Conservation (phyloP, 2,888 invertebrate genomes). For the Thera obeliscata region DNA sequence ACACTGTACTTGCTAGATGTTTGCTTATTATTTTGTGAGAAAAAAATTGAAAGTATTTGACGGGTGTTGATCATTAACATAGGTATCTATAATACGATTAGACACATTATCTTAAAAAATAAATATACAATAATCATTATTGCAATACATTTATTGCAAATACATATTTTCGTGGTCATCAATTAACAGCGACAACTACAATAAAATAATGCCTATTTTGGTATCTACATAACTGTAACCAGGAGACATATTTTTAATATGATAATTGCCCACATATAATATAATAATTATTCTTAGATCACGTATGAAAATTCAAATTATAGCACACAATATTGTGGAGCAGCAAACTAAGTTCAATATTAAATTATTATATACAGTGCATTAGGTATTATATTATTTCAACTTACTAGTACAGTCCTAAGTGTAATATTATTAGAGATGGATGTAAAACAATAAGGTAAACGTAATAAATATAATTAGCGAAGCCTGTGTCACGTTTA, state of each 20-base stretch:
- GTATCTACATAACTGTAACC: slow-evolving; percentile 53
- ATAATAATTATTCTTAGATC: slow-evolving; percentile 49
- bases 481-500: neutral
- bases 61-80: slow-evolving; percentile 34
- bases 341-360: slow-evolving; percentile 15
- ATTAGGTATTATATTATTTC: slow-evolving; percentile 7
- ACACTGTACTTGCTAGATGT: slow-evolving; percentile 5
- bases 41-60: slow-evolving; percentile 7
- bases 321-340: slow-evolving; percentile 25
- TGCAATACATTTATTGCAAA: slow-evolving; percentile 8
- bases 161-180: slow-evolving; percentile 28
- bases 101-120: slow-evolving; percentile 26
- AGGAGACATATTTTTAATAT: slow-evolving; percentile 83
- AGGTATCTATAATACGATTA: slow-evolving; percentile 13
- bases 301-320: slow-evolving; percentile 26
- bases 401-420: neutral
- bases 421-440: neutral
- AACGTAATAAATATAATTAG: neutral
- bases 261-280: slow-evolving; percentile 79
- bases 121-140: slow-evolving; percentile 25
- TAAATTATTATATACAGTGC: slow-evolving; percentile 20
- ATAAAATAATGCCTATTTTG: slow-evolving; percentile 48
- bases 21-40: slow-evolving; percentile 2
- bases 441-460: neutral
- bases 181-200: slow-evolving; percentile 25